Percentiles rank a stretch among this genome's conserved stretches.
These are phyloP conservation scores for Vultur gryphus DNA, from an alignment of 2,797 vertebrate species.

Conservation along the genomic window DNA sequence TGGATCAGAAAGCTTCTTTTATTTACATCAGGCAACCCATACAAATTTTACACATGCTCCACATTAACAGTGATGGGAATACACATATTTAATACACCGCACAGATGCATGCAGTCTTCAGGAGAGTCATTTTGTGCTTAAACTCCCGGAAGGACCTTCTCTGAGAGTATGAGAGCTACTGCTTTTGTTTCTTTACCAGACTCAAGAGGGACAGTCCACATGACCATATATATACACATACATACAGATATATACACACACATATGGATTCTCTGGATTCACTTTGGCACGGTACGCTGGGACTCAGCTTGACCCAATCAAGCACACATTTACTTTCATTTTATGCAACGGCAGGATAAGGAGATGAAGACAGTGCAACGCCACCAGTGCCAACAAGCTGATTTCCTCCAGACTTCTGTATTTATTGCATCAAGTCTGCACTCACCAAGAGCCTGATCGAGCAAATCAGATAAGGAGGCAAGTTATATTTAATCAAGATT, in stretches of 20 bases:
- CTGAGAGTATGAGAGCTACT: fast-evolving
- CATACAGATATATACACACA: fast-evolving
- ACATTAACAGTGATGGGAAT: neutral
- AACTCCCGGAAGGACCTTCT: neutral
- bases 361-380: neutral
- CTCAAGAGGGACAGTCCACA: too few relatives aligned
- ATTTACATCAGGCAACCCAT: neutral
- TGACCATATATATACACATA: fast-evolving
- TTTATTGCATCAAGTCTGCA: neutral
- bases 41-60: too few relatives aligned
- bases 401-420: neutral
- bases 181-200: neutral
- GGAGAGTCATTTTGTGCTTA: neutral
- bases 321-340: fast-evolving
- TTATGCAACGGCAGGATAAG: neutral
- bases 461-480: neutral
- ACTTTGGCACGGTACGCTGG: fast-evolving
- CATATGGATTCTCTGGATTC: fast-evolving
- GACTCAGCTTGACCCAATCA: fast-evolving
- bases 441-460: neutral
- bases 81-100: fast-evolving
- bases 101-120: fast-evolving
- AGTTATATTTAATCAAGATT: neutral
- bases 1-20: neutral
- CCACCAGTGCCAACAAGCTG: fast-evolving